phyloP scores from a whole-genome alignment of 30 jellyfish, hydroid and myxozoan species.

The Haliclystus octoradiatus region DNA sequence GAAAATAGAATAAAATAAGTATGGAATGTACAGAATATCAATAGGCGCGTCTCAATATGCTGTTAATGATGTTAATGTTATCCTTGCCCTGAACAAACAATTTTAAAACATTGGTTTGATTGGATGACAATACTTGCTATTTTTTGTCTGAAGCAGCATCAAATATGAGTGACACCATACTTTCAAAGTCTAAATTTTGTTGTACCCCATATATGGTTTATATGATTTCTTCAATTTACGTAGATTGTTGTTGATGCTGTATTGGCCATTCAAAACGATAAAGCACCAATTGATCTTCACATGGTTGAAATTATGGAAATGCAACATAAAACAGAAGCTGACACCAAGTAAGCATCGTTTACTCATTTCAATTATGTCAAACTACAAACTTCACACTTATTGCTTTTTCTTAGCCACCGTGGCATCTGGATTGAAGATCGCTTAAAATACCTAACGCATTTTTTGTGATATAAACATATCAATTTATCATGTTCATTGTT shows the following conservation, averaged over 20 bases:
- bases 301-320: conserved; percentile 99
- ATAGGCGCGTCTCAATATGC: conserved; percentile 1
- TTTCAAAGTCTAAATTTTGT: neutral
- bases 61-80: conserved; percentile 39
- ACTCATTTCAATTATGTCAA: no score
- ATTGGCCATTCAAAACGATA: conserved; percentile 64
- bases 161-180: neutral
- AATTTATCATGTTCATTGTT: neutral
- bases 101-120: neutral
- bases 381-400: no score
- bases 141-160: neutral
- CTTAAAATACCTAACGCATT: neutral
- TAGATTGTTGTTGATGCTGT: conserved; percentile 99
- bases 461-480: conserved; percentile 12
- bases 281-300: conserved; percentile 84
- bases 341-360: conserved; percentile 58
- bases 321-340: conserved; percentile 92
- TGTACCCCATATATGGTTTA: neutral
- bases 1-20: no score
- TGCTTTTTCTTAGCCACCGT: neutral
- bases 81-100: conserved; percentile 40
- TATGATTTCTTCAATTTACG: neutral
- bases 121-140: neutral
- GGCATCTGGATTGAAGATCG: conserved; percentile 1
- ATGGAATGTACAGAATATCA: no score